These are phyloP conservation scores for Ammodytes marinus DNA, from an alignment of 2,113 vertebrate species.

Conservation along the genomic window DNA sequence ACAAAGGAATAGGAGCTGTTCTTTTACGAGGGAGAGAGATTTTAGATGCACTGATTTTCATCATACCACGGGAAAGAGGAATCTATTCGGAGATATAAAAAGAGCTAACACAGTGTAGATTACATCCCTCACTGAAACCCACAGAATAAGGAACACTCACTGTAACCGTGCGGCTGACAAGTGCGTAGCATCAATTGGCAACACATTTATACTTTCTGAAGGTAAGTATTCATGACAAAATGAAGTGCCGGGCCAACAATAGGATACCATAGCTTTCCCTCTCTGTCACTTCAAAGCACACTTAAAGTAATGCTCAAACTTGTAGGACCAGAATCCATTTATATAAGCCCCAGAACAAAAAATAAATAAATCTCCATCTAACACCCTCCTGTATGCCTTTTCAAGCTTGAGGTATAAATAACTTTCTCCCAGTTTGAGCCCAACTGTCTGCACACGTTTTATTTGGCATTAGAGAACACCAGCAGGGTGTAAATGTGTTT, in stretches of 20 bases:
- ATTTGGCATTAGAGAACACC: constrained; percentile 14
- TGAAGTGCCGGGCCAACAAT: constrained; percentile 2
- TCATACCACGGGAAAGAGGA: not conserved
- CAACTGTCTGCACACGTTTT: not conserved
- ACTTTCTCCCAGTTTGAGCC: not conserved
- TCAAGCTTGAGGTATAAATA: constrained; percentile 47
- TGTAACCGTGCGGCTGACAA: not conserved
- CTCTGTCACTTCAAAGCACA: constrained; percentile 19
- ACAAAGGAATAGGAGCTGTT: not conserved
- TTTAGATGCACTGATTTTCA: not conserved
- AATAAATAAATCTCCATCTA: not conserved
- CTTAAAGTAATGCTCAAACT: constrained; percentile 12
- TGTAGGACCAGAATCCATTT: constrained; percentile 12
- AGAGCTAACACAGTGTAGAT: not conserved
- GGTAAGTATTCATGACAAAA: constrained; percentile 5
- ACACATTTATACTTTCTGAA: constrained; percentile 12
- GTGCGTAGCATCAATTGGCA: not conserved
- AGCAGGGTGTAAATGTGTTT: constrained; percentile 58
- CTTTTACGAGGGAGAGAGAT: not conserved
- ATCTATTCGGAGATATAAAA: not conserved
- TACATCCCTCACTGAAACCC: not conserved
- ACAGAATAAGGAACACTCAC: not conserved
- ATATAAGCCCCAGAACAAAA: not conserved
- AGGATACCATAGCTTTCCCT: not conserved
- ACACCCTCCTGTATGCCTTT: not conserved